Evolutionary conservation across 1,140 invertebrate species (phyloP).

Genomic region (Acromyrmex heyeri): DNA sequence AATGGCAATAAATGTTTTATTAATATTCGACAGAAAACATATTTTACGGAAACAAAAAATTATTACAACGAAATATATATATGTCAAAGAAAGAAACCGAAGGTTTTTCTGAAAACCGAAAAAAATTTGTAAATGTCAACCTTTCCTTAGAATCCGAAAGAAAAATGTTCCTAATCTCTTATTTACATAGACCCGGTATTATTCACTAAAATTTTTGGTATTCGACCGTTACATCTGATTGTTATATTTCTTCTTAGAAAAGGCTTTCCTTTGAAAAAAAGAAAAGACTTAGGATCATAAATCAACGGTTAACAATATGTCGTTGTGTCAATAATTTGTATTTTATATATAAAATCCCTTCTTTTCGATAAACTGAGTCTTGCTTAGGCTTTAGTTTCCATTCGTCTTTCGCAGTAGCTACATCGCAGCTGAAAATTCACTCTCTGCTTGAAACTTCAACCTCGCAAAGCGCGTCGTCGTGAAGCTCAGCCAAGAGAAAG

Average conservation of each 20-base stretch:
- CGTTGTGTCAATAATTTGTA: background rate
- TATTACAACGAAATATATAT: too few species aligned
- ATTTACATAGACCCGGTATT: background rate
- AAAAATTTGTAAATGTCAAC: background rate
- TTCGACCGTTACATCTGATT: background rate
- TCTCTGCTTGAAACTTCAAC: background rate
- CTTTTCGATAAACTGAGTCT: background rate
- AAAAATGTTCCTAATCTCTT: background rate
- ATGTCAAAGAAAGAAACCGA: background rate
- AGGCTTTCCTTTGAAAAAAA: background rate
- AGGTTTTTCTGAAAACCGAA: background rate
- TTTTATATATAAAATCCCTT: background rate
- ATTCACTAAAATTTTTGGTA: background rate
- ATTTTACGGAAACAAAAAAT: too few species aligned
- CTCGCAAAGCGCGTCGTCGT: background rate
- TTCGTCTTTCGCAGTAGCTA: background rate
- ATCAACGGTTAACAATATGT: background rate
- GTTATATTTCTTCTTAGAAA: background rate
- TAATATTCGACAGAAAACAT: too few species aligned
- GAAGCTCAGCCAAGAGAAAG: background rate
- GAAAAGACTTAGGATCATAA: background rate
- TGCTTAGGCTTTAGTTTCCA: background rate
- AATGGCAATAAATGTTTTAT: too few species aligned
- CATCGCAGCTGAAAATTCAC: background rate
- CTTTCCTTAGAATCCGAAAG: background rate